These are phyloP conservation scores for Ochotona princeps DNA, from an alignment of 2,113 vertebrate genomes.

Conservation along the genomic window DNA sequence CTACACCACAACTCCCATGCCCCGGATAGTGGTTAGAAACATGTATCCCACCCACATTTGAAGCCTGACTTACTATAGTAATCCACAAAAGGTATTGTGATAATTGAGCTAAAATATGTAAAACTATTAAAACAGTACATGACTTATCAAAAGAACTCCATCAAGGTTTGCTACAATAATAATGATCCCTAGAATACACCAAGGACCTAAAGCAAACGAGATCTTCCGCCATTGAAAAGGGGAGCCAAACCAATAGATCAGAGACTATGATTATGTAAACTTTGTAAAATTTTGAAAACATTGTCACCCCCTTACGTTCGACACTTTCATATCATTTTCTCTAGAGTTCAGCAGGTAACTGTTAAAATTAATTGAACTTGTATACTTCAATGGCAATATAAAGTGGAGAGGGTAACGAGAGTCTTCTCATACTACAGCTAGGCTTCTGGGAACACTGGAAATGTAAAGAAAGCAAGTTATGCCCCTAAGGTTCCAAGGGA, in stretches of 20 bases:
- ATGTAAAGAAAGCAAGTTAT: not conserved
- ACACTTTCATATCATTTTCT: conserved; percentile 23
- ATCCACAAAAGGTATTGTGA: conserved; percentile 24
- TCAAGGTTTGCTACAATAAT: not conserved
- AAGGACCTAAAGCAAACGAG: not conserved
- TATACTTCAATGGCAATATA: not conserved
- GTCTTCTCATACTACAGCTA: not conserved
- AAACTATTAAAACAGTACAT: conserved; percentile 27
- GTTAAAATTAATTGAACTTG: conserved; percentile 35
- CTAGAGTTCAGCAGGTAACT: conserved; percentile 17
- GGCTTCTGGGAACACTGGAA: not conserved
- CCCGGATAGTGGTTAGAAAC: no score
- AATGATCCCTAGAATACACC: conserved; percentile 23
- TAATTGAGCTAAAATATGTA: conserved; percentile 20
- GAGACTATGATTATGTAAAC: not conserved
- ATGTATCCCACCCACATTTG: not conserved
- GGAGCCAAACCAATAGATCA: not conserved
- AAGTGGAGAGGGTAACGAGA: not conserved
- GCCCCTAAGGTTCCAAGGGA: not conserved
- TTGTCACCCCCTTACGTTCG: not conserved
- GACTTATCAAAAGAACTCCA: not conserved
- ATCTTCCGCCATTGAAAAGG: not conserved
- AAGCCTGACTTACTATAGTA: conserved; percentile 27
- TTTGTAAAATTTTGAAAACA: not conserved
- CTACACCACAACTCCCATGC: no score